phyloP scores from a whole-genome alignment of 2,888 invertebrate species.

The Spilosoma lubricipeda region DNA sequence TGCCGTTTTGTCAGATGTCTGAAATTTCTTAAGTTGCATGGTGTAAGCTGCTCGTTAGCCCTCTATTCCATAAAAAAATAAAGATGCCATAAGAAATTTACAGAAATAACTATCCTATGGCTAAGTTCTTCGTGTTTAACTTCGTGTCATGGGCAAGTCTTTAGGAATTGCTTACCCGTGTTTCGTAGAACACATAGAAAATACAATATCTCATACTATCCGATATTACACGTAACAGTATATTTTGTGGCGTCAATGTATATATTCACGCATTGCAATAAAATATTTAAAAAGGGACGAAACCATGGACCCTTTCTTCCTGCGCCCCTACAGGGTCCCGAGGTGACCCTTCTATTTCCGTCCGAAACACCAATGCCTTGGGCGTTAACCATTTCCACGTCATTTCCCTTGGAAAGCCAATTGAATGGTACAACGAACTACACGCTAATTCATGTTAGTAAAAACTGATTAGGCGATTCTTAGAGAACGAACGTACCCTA shows the following conservation, averaged over 20 bases:
- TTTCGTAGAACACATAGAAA: neutral
- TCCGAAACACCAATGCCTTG: slow-evolving; percentile 71
- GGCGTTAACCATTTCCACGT: slow-evolving; percentile 80
- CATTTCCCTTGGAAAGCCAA: slow-evolving; percentile 72
- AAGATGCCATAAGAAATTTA: no score
- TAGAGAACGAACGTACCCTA: neutral
- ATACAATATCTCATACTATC: neutral
- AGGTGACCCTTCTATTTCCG: slow-evolving; percentile 75
- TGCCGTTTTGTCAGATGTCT: no score
- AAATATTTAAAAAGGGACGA: slow-evolving; percentile 31
- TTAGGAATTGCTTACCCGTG: neutral
- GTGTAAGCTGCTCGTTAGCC: no score
- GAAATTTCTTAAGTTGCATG: no score
- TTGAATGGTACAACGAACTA: slow-evolving; percentile 54
- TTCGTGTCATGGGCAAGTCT: neutral
- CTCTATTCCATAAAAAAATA: no score
- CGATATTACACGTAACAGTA: neutral
- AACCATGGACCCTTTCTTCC: slow-evolving; percentile 19
- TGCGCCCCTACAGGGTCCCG: slow-evolving; percentile 35
- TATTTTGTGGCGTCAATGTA: neutral
- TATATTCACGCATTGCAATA: slow-evolving; percentile 1
- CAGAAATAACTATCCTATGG: neutral
- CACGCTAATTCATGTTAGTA: slow-evolving; percentile 40
- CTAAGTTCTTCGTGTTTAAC: neutral
- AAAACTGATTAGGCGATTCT: slow-evolving; percentile 30